Percentiles rank a stretch among this genome's conserved stretches.
Evolutionary conservation across 2,888 invertebrate species (phyloP).

Genomic region (Eudemis profundana): DNA sequence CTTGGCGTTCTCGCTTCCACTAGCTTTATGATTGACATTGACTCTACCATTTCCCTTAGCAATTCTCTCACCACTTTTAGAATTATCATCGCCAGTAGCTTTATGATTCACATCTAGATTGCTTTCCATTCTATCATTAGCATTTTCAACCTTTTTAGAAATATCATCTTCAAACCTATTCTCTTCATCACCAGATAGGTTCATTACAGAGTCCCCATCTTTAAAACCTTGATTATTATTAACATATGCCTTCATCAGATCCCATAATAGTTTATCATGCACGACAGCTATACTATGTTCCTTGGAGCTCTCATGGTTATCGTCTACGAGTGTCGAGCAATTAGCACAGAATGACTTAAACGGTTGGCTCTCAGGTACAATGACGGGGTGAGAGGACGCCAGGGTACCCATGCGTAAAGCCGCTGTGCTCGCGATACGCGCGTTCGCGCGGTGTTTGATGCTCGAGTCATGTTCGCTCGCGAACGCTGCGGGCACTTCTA

Average conservation of each 20-base stretch:
- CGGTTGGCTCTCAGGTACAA: too few relatives aligned
- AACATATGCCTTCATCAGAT: slow-evolving; percentile 19
- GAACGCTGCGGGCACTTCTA: slow-evolving; percentile 21
- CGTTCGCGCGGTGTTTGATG: slow-evolving; percentile 27
- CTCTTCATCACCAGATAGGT: too few relatives aligned
- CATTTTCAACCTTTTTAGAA: too few relatives aligned
- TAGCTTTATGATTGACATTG: too few relatives aligned
- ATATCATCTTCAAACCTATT: too few relatives aligned
- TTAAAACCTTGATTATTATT: background rate
- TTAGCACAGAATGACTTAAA: background rate
- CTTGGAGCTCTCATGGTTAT: background rate
- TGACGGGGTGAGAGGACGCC: background rate
- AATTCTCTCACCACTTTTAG: too few relatives aligned
- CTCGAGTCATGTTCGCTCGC: slow-evolving; percentile 16
- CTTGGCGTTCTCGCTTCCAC: too few relatives aligned
- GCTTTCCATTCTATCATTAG: too few relatives aligned
- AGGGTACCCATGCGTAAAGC: slow-evolving; percentile 15
- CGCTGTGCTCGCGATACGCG: slow-evolving; percentile 21
- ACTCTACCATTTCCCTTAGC: too few relatives aligned
- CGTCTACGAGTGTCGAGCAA: background rate
- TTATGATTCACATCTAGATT: too few relatives aligned
- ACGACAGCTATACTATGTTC: slow-evolving; percentile 13
- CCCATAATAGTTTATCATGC: slow-evolving; percentile 10
- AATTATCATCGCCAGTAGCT: too few relatives aligned
- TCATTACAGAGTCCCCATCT: too few relatives aligned